Percentiles rank a stretch among this genome's conserved stretches.
These are phyloP conservation scores for Echinometra lucunter DNA, from an alignment of 53 echinoderm and acorn worm species.

Conservation along the genomic window DNA sequence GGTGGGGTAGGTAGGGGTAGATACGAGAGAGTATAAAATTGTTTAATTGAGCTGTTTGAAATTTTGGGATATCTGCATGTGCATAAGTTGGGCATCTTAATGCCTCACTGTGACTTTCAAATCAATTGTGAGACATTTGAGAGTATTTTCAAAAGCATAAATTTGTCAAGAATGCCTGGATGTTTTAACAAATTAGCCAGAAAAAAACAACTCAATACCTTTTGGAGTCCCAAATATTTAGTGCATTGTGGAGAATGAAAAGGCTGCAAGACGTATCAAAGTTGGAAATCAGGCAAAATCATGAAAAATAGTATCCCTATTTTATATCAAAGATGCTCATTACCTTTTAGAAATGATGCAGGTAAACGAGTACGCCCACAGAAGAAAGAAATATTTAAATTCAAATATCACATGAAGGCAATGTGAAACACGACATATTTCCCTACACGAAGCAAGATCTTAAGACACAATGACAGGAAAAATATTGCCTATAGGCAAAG, in stretches of 20 bases:
- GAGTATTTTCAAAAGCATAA: not conserved
- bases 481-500: not conserved
- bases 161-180: not conserved
- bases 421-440: not conserved
- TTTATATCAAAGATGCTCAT: not conserved
- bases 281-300: not conserved
- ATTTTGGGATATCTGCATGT: not conserved
- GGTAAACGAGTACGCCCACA: not conserved
- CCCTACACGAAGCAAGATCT: not conserved
- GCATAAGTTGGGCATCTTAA: not conserved
- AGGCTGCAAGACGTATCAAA: not conserved
- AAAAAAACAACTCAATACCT: not conserved
- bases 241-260: not conserved
- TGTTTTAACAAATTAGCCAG: not conserved
- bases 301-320: not conserved
- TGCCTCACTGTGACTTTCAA: not conserved
- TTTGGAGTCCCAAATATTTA: not conserved
- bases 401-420: not conserved
- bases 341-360: not conserved
- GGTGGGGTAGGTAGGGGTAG: conserved; percentile 28
- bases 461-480: not conserved
- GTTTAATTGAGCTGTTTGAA: not conserved
- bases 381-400: not conserved
- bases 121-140: not conserved
- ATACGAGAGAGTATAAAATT: not conserved